Evolutionary conservation across 2,888 invertebrate genomes (phyloP), one percentile per base, ranked within the genome.

Genomic region (Aethes cnicana): DNA sequence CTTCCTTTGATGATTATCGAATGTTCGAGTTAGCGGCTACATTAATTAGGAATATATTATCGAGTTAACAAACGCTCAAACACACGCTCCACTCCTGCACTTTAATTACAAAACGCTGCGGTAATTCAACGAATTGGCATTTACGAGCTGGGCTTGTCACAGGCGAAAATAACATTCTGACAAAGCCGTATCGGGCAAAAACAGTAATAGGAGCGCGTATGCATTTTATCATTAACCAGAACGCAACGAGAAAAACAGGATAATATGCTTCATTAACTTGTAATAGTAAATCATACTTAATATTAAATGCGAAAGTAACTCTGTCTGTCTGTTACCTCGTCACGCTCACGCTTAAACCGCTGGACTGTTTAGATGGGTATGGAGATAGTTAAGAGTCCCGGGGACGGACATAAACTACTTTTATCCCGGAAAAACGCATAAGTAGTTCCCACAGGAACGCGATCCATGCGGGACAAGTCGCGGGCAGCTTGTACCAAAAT

Each of bases 1-100:
- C 43, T 50, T 50, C 56, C 56, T 49, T 35, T 11, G 33, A 8
- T 23, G 21, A 36, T 35, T 47, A n/a, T 41, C 11, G 16, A 21
- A 35, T 41, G 23, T 36, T 14, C 36, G 28, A 32, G 39, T 47
- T 25, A 17, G 47, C 39, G 25, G 39, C 41, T 26, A 26, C 42
- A 25, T 25, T n/a, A 20, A 35, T 39, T 25, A 39, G 5, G 37
- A 23, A 44, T 35, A 42, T 14, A 9, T 28, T 28, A 41, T 3
- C 7, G 18, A 33, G n/a, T 20, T 7, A 25, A 25, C 5, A 35
- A 1, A 33, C 14, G 26, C 33, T 33, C 14, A 33, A 33, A 21
- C 36, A 39, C n/a, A 33, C n/a, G 9, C 21, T 39, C 21, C 9
- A 32, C 20, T 17, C 18, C 25, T n/a, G 17, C 25, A 8, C 25